Base-by-base conservation (phyloP, 2,888 invertebrate species). In the Acronicta alni region DNA sequence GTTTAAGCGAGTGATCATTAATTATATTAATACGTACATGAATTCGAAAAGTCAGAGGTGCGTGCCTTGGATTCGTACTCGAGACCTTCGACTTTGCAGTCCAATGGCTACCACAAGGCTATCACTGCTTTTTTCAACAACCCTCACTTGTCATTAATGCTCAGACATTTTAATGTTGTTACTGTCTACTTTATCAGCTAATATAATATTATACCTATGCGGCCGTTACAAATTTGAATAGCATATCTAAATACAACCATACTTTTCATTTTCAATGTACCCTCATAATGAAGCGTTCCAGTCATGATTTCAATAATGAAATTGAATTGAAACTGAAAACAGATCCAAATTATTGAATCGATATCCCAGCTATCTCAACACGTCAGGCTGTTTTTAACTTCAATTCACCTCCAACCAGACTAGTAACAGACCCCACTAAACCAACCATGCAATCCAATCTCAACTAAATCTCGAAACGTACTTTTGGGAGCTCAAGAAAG, bases 381-480 rank as follows among this genome's bases (percentile, higher is more conserved):
- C 47, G 48, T 46, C 18, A 45, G 52, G 17, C 46, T 44, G 38
- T 56, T 23, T 49, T 42, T 56, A 17, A 67, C 53, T 47, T 75
- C 16, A 41, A 47, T 56, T 43, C 55, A 42, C 30, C 48, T 35
- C 55, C 30, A 46, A 23, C 56, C 62, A 67, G 52, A 67, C 65
- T 53, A 67, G 58, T 58, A 41, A 37, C 20, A 43, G 46, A 57
- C 45, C 58, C 49, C 51, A 57, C 58, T 61, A 61, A 72, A 67
- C 65, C 53, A 49, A 52, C 67, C 62, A 61, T 60, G 45, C 62
- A 69, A 75, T 72, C 67, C 72, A 74, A 73, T 70, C 67, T 57
- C 46, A 65, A 70, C 69, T 67, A 64, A 70, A 69, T 72, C 72
- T 73, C 62, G 39, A 57, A 64, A 56, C 63, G 59, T 70, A 80